Base-by-base conservation (phyloP, 2,797 vertebrate genomes). In the Dicrostonyx torquatus region DNA sequence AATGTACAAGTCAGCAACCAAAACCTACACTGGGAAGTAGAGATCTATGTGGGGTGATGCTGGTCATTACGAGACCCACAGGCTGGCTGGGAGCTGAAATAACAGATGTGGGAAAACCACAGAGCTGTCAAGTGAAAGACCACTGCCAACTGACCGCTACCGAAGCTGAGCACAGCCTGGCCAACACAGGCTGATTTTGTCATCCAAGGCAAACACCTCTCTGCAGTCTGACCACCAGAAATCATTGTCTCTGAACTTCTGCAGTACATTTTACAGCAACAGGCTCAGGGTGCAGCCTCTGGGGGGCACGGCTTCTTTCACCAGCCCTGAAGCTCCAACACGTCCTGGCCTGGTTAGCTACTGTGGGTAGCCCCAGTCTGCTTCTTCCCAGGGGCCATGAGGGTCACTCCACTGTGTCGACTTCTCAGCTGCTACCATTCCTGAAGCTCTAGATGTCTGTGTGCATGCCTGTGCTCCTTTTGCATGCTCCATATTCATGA, bases 311-410 rank as follows among this genome's bases (percentile, higher is more conserved):
- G 13, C 20, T 18, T 31, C 60, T 55, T 50, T 26, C 26, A 5
- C 24, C 6, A 5, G 8, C 29, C 11, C 4, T 1, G 4, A 3
- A 15, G 6, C 45, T 22, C 48, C 37, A 62, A 20, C 22, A 5
- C 1, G 9, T 0, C 2, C 0, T 0, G 1, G 55, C 26, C 12
- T 12, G 29, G 45, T 45, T 43, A 22, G 29, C 4, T 5, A 78
- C 1, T 14, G 6, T 4, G 22, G 20, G 37, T 5, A 11, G 13
- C 6, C 29, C 18, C 6, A 13, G 18, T 3, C n/a, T 53, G 17
- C 13, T 45, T 40, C 34, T 17, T 45, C 34, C 4, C 7, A 0
- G 12, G 78, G 29, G 11, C 45, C 4, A 8, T 12, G n/a, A 17
- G 11, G n/a, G 80, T 12, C n/a, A 11, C 14, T 12, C 13, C 6